phyloP scores from a whole-genome alignment of 2,888 invertebrate species.

The Lycia hirtaria region DNA sequence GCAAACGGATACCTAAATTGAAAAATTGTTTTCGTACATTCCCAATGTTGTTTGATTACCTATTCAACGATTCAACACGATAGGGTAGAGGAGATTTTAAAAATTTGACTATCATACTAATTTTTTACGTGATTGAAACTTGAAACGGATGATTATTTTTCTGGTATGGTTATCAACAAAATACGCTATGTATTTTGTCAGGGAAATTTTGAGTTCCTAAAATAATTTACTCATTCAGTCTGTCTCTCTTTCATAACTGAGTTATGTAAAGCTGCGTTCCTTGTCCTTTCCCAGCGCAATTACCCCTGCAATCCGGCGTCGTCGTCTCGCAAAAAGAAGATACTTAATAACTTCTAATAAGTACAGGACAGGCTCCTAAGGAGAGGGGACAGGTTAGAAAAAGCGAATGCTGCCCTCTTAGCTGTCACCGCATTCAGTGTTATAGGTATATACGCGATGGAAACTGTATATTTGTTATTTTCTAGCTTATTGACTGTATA shows the following conservation, averaged over 20 bases:
- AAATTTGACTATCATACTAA: too few relatives aligned
- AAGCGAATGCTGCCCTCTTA: constrained; percentile 6
- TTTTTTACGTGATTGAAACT: too few relatives aligned
- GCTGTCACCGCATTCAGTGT: neutral
- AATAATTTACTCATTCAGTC: too few relatives aligned
- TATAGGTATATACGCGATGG: neutral
- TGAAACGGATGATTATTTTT: too few relatives aligned
- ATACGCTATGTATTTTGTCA: neutral
- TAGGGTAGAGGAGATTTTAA: too few relatives aligned
- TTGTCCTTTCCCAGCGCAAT: constrained; percentile 67
- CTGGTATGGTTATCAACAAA: too few relatives aligned
- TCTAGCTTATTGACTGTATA: too few relatives aligned
- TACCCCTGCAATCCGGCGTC: constrained; percentile 62
- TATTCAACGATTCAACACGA: too few relatives aligned
- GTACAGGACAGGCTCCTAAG: constrained; percentile 40
- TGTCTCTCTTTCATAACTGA: constrained; percentile 9
- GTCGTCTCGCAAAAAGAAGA: constrained; percentile 62
- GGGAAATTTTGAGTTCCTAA: constrained; percentile 1
- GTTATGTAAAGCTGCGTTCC: constrained; percentile 17
- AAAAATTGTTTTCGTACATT: too few relatives aligned
- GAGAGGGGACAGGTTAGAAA: constrained; percentile 28
- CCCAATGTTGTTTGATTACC: too few relatives aligned
- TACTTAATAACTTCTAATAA: constrained; percentile 57
- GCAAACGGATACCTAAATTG: too few relatives aligned
- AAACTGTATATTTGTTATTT: too few relatives aligned